Evolutionary conservation across 2,113 vertebrate species (phyloP), one percentile per base, ranked within the genome.

Genomic region (Pomatostomus ruficeps): DNA sequence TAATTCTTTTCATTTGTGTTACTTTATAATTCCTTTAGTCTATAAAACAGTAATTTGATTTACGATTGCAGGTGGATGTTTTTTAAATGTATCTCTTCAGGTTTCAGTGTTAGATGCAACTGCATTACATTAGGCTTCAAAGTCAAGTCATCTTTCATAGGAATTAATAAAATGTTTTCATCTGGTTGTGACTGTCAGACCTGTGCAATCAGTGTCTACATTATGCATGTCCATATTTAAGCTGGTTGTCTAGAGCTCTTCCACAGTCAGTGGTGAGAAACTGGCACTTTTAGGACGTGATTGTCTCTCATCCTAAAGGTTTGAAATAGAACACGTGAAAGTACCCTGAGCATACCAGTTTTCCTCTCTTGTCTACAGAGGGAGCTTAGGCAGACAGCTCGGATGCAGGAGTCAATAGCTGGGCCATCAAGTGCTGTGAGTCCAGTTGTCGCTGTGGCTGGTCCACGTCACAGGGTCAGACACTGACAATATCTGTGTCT

Each of bases 21-120:
- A 26, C 20, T 33, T n/a, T 88, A 5, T 31, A 95, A 58, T 75
- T 90, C 7, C 8, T 65, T 61, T 91, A 31, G 12, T 58, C 59
- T 94, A 36, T 43, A 48, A 94, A 95, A 92, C 18, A n/a, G 62
- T 67, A 3, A 62, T 58, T 81, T 95, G 68, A 95, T 97, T 94
- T 91, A 92, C 24, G 5, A 31, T 81, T 95, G 58, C 57, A 33
- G 54, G 28, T 90, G 12, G 29, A 48, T 88, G 35, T 45, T 75
- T 93, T 92, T 24, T 89, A 94, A 83, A 12, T 63, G 23, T 75
- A 62, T 14, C 2, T 57, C 33, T 36, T 75, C 91, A 33, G 55
- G 31, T 35, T 79, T 91, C 85, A 52, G 17, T 86, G 33, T 89
- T 94, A 59, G 54, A 87, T 58, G 61, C 55, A 62, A 42, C 12